These are phyloP conservation scores for Agrotis exclamationis DNA, from an alignment of 2,888 invertebrate species.

Conservation along the genomic window DNA sequence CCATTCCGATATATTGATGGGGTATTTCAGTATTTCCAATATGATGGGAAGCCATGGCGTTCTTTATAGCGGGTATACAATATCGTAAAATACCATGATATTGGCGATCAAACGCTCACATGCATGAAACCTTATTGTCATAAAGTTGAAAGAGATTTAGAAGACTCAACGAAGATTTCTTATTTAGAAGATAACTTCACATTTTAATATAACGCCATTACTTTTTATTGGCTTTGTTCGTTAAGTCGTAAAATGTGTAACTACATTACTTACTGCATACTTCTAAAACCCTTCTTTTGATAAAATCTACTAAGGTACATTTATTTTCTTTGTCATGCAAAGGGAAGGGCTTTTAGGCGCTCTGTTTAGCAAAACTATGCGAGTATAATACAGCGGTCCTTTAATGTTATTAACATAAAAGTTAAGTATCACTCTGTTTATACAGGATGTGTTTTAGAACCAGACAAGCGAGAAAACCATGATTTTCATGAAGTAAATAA, in stretches of 20 bases:
- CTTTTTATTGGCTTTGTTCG: slow-evolving; percentile 19
- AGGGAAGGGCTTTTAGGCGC: slow-evolving; percentile 40
- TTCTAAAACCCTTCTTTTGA: slow-evolving; percentile 34
- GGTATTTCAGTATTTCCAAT: slow-evolving; percentile 55
- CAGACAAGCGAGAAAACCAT: neutral
- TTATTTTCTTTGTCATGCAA: slow-evolving; percentile 59
- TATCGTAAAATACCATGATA: slow-evolving; percentile 21
- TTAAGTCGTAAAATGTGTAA: slow-evolving; percentile 29
- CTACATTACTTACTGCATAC: slow-evolving; percentile 22
- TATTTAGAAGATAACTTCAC: slow-evolving; percentile 22
- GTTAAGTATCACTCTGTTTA: slow-evolving; percentile 53
- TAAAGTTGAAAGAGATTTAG: slow-evolving; percentile 31
- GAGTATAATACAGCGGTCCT: slow-evolving; percentile 35
- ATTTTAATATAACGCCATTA: slow-evolving; percentile 19
- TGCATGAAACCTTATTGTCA: slow-evolving; percentile 3
- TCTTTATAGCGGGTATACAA: slow-evolving; percentile 31
- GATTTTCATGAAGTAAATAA: neutral
- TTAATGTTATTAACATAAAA: slow-evolving; percentile 54
- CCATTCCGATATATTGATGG: slow-evolving; percentile 44
- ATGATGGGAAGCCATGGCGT: slow-evolving; percentile 38
- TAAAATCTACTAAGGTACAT: slow-evolving; percentile 32
- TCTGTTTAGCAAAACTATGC: slow-evolving; percentile 48
- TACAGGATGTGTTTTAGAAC: slow-evolving; percentile 38
- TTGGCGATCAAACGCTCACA: slow-evolving; percentile 14
- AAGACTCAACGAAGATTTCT: slow-evolving; percentile 6